These are phyloP conservation scores for Symphodus melops DNA, from an alignment of 2,113 vertebrate species.

Conservation along the genomic window DNA sequence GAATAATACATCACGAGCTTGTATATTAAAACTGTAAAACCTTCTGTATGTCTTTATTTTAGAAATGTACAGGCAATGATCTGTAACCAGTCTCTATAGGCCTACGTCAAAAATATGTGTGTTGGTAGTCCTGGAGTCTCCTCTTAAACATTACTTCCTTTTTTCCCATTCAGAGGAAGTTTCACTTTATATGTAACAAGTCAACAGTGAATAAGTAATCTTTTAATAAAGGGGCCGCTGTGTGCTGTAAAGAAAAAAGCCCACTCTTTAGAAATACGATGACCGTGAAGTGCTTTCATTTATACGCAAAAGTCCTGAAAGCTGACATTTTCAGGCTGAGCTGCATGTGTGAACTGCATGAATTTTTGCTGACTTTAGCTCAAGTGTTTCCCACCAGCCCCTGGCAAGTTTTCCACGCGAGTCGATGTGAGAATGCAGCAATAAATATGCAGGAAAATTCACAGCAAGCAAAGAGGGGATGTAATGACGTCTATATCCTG, in stretches of 20 bases:
- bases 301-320: too few relatives aligned
- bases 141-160: slow-evolving; percentile 25
- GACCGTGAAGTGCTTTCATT: too few relatives aligned
- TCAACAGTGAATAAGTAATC: slow-evolving; percentile 54
- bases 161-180: slow-evolving; percentile 18
- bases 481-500: too few relatives aligned
- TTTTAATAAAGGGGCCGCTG: slow-evolving; percentile 17
- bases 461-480: too few relatives aligned
- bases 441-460: too few relatives aligned
- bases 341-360: too few relatives aligned
- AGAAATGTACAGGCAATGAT: not conserved
- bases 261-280: too few relatives aligned
- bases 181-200: slow-evolving; percentile 48
- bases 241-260: slow-evolving; percentile 4
- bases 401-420: too few relatives aligned
- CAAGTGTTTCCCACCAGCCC: too few relatives aligned
- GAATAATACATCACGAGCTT: not conserved
- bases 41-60: not conserved
- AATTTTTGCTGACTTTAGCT: too few relatives aligned
- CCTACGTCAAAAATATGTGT: slow-evolving; percentile 3
- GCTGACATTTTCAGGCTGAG: too few relatives aligned
- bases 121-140: slow-evolving; percentile 28
- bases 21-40: not conserved
- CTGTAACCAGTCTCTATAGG: slow-evolving; percentile 2
- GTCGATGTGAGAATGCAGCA: too few relatives aligned